Base-by-base conservation (phyloP, 2,797 vertebrate genomes). In the Sus cebifrons region DNA sequence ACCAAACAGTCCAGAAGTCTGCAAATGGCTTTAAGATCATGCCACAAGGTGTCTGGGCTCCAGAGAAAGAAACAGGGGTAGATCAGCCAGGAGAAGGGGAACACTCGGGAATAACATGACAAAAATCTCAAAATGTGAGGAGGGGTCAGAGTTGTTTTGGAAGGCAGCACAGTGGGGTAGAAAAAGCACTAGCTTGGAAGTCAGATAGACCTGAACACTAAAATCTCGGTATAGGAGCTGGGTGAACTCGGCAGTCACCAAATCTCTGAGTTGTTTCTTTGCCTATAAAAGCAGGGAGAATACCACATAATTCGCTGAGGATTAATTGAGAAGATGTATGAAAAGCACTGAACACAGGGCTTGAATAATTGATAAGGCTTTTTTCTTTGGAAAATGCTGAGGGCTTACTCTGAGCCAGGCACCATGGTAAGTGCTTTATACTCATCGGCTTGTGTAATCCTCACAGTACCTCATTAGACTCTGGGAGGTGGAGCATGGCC, bases 251-350 rank as follows among this genome's bases (percentile, higher is more conserved):
- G 74, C 74, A 77, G 68, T 64, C 36, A 62, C 67, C 1, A 1
- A 52, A 18, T 73, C 32, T 52, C 85, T 75, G 89, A 79, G 71
- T 83, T 91, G 62, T 64, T 58, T 92, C 85, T 82, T 95, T 14
- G 83, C 65, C 78, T 79, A 86, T 6, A 68, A 92, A 93, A 89
- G 86, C 52, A 73, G 40, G 73, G 32, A 92, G 64, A 92, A n/a
- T 20, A 70, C 78, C 16, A 64, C 12, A 13, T 27, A 86, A 86
- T 62, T 70, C 36, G 17, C 2, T 25, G 65, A 73, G 64, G 52
- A 87, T 18, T 83, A 70, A 78, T 27, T 68, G 70, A 92, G 32
- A 62, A 62, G 23, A 86, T 29, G 10, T 58, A 67, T 40, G 52
- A 36, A 29, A 88, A 68, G 85, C 87, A 49, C 81, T 74, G 65